These are phyloP conservation scores for Pardosa pseudoannulata DNA, from an alignment of 2,888 invertebrate genomes.

Conservation along the genomic window DNA sequence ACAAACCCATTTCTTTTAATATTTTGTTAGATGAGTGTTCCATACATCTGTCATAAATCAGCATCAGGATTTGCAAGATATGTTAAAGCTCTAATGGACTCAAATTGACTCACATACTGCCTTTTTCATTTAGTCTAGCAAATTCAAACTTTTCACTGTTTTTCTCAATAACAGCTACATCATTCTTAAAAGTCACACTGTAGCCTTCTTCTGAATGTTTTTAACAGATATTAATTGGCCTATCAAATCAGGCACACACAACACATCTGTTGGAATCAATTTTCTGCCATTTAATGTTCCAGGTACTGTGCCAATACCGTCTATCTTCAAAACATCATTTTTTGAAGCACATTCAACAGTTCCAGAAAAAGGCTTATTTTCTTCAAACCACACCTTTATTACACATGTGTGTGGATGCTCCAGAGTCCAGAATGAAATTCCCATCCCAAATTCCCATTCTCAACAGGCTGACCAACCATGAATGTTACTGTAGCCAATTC, in stretches of 20 bases:
- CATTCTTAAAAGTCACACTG: slow-evolving; percentile 35
- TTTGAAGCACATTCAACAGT: slow-evolving; percentile 28
- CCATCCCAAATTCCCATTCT: no score
- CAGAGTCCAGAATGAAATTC: slow-evolving; percentile 9
- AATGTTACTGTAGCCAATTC: slow-evolving; percentile 20
- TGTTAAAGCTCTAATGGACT: slow-evolving; percentile 19
- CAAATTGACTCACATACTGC: slow-evolving; percentile 24
- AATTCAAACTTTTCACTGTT: slow-evolving; percentile 4
- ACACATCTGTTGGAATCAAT: slow-evolving; percentile 1
- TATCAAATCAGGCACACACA: slow-evolving; percentile 20
- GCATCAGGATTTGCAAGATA: no score
- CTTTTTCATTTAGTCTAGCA: slow-evolving; percentile 24
- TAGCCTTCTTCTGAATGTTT: slow-evolving; percentile 16
- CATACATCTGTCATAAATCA: slow-evolving; percentile 5
- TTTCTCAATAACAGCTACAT: slow-evolving; percentile 27
- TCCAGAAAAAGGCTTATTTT: neutral
- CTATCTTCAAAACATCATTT: neutral
- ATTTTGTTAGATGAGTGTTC: slow-evolving; percentile 27
- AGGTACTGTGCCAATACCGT: slow-evolving; percentile 18
- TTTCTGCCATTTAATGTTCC: neutral
- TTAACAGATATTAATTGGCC: slow-evolving; percentile 23
- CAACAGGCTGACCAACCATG: slow-evolving; percentile 2
- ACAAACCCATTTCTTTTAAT: slow-evolving; percentile 29
- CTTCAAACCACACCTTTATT: slow-evolving; percentile 19
- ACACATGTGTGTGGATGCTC: slow-evolving; percentile 4